Evolutionary conservation across 2,888 invertebrate genomes (phyloP).

Genomic region (Galerucella nymphaeae): DNA sequence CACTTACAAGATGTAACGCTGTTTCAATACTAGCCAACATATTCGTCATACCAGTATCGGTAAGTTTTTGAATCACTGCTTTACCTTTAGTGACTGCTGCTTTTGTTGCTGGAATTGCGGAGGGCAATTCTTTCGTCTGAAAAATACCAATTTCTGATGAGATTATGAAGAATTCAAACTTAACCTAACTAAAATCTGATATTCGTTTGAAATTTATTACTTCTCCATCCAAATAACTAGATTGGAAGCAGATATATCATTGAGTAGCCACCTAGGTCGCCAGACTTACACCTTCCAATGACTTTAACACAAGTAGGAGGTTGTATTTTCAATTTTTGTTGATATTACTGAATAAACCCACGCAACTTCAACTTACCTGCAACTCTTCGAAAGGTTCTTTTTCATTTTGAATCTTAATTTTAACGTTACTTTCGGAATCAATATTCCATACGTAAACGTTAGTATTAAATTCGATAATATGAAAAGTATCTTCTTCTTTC

Average conservation of each 20-base stretch:
- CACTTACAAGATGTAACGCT: conserved; percentile 69
- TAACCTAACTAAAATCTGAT: too few relatives aligned
- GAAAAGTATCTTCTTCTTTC: conserved; percentile 32
- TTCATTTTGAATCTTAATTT: conserved; percentile 52
- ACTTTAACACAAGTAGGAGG: too few relatives aligned
- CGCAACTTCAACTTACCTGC: conserved; percentile 20
- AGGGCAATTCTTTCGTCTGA: conserved; percentile 20
- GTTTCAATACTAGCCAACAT: conserved; percentile 59
- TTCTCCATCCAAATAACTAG: too few relatives aligned
- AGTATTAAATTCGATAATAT: conserved; percentile 41
- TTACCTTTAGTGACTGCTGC: conserved; percentile 17
- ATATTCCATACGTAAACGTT: conserved; percentile 41
- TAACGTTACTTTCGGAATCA: conserved; percentile 59
- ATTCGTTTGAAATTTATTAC: too few relatives aligned
- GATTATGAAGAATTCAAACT: too few relatives aligned
- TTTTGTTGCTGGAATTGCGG: conserved; percentile 16
- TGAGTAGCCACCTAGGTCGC: too few relatives aligned
- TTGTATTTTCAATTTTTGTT: too few relatives aligned
- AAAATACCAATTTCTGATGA: too few relatives aligned
- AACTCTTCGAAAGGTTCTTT: conserved; percentile 39
- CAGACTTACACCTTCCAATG: too few relatives aligned
- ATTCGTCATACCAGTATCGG: conserved; percentile 2
- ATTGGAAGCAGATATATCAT: too few relatives aligned
- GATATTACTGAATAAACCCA: background rate
- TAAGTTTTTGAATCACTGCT: conserved; percentile 10